Evolutionary conservation across 2,797 vertebrate species (phyloP).

Genomic region (Thalassophryne amazonica): DNA sequence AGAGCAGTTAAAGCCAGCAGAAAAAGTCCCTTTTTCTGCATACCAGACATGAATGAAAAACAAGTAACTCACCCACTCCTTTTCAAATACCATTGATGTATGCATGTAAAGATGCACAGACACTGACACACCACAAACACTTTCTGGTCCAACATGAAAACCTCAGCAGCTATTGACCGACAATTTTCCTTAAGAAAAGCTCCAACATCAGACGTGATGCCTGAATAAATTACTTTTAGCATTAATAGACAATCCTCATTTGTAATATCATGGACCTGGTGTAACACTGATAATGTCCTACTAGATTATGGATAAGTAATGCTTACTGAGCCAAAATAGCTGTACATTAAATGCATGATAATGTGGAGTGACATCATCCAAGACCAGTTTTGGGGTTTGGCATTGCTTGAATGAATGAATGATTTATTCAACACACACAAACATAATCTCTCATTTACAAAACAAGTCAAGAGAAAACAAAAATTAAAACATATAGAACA

Average conservation of each 20-base stretch:
- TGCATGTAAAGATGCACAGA: not conserved
- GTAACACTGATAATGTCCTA: too few relatives aligned
- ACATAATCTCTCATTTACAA: too few relatives aligned
- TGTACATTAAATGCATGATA: slow-evolving; percentile 4
- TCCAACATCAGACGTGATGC: slow-evolving; percentile 6
- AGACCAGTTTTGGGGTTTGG: not conserved
- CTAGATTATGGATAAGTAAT: not conserved
- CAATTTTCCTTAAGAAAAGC: not conserved
- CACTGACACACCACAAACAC: not conserved
- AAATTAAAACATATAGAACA: too few relatives aligned
- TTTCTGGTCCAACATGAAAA: slow-evolving; percentile 11
- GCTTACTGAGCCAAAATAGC: not conserved
- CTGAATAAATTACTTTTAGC: not conserved
- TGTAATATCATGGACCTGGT: too few relatives aligned
- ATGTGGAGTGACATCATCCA: not conserved
- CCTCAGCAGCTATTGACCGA: slow-evolving; percentile 22
- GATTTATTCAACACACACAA: too few relatives aligned
- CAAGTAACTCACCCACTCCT: not conserved
- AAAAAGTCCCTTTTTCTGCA: slow-evolving; percentile 2
- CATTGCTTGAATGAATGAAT: not conserved
- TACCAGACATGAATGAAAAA: slow-evolving; percentile 20
- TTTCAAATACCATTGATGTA: not conserved
- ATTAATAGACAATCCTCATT: too few relatives aligned
- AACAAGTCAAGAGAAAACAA: too few relatives aligned
- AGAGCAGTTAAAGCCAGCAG: slow-evolving; percentile 13